phyloP scores from a whole-genome alignment of 2,113 vertebrate species.

The Oncorhynchus keta region DNA sequence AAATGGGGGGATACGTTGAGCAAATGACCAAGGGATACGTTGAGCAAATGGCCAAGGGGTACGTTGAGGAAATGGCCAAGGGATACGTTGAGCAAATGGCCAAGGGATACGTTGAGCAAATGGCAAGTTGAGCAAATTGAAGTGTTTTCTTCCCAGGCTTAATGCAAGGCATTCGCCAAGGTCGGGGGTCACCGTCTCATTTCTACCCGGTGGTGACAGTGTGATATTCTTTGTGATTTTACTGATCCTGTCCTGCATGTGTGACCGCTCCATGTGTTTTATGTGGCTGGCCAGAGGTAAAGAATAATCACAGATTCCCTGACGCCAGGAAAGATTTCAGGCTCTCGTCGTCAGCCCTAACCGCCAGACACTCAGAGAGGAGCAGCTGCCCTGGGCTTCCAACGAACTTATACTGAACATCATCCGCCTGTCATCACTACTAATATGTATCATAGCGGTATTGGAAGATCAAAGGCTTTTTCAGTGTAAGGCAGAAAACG shows the following conservation, averaged over 20 bases:
- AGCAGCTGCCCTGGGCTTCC: conserved; percentile 43
- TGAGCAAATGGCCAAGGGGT: too few relatives aligned
- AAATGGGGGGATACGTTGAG: too few relatives aligned
- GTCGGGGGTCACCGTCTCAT: not conserved
- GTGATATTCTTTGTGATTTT: not conserved
- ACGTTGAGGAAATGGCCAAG: too few relatives aligned
- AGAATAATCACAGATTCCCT: conserved; percentile 39
- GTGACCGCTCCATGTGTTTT: conserved; percentile 34
- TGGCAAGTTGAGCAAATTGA: too few relatives aligned
- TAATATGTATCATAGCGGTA: conserved; percentile 47
- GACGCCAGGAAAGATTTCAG: conserved; percentile 42
- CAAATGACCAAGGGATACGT: too few relatives aligned
- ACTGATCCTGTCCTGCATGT: conserved; percentile 17
- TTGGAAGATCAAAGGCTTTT: conserved; percentile 45
- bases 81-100: too few relatives aligned
- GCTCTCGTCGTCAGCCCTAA: conserved; percentile 35
- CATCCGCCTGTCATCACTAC: conserved; percentile 41
- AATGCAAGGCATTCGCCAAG: not conserved
- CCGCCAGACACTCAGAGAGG: conserved; percentile 47
- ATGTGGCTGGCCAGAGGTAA: conserved; percentile 22
- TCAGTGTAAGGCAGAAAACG: conserved; percentile 14
- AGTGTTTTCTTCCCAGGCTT: too few relatives aligned
- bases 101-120: too few relatives aligned
- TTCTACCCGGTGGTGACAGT: not conserved
- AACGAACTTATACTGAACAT: conserved; percentile 18